phyloP scores from a whole-genome alignment of 2,888 invertebrate genomes.

The Minunthozetes semirufus region DNA sequence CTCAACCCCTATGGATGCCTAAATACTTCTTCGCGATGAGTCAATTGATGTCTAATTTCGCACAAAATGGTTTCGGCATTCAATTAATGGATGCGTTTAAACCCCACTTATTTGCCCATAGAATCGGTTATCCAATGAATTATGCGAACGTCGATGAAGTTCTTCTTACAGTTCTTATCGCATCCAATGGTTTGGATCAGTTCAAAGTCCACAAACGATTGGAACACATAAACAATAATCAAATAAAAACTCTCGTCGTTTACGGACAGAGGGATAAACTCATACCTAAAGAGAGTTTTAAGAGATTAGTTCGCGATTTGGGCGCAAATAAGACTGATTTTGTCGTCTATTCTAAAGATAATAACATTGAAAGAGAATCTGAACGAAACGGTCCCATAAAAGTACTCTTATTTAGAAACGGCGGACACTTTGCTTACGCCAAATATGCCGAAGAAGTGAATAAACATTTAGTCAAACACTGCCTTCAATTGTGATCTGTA shows the following conservation, averaged over 20 bases:
- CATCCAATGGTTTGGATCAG: neutral
- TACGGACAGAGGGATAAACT: constrained; percentile 32
- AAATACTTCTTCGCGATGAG: neutral
- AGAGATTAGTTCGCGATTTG: neutral
- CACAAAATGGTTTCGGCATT: neutral
- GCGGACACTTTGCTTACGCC: constrained; percentile 33
- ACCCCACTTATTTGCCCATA: neutral
- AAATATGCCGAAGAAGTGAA: constrained; percentile 7
- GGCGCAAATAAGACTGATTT: neutral
- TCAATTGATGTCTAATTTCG: neutral
- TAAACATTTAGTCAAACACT: neutral
- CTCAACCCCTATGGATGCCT: constrained; percentile 28
- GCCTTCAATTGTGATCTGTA: too few relatives aligned
- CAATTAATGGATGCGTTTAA: neutral
- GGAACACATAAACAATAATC: neutral
- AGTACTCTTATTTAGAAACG: neutral
- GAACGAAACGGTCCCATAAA: neutral
- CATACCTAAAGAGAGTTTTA: neutral
- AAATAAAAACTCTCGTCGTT: constrained; percentile 22
- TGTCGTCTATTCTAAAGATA: neutral
- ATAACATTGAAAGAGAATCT: neutral
- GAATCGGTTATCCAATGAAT: neutral
- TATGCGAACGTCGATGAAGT: constrained; percentile 28
- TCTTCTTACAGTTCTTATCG: neutral
- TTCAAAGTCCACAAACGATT: constrained; percentile 1